These are phyloP conservation scores for Lepidochrysops patricia DNA, from an alignment of 2,888 invertebrate genomes.

Conservation along the genomic window DNA sequence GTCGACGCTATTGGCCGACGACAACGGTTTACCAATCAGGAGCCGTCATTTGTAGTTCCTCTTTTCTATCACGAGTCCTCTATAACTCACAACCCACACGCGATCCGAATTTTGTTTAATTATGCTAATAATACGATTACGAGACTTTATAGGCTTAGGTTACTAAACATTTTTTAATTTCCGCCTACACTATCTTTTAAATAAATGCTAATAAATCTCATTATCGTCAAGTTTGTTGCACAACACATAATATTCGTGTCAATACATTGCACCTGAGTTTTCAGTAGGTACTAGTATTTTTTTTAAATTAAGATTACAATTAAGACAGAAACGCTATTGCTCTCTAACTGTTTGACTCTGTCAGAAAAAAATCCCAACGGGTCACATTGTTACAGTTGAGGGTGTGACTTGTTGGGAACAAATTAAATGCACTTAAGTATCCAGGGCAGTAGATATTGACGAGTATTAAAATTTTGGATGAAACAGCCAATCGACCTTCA, in stretches of 20 bases:
- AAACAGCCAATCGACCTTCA: too few species aligned
- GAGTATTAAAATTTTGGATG: too few species aligned
- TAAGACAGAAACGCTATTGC: too few species aligned
- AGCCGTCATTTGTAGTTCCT: neutral
- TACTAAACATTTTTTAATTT: neutral
- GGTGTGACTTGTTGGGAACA: too few species aligned
- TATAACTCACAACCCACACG: slow-evolving; percentile 1
- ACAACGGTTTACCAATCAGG: neutral
- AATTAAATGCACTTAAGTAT: too few species aligned
- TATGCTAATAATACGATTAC: slow-evolving; percentile 6
- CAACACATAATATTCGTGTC: neutral
- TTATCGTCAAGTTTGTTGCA: neutral
- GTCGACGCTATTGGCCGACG: neutral
- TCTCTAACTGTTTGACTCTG: too few species aligned
- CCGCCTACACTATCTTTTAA: slow-evolving; percentile 1
- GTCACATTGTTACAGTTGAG: too few species aligned
- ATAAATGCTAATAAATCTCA: neutral
- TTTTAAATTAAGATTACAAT: too few species aligned
- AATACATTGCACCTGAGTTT: neutral
- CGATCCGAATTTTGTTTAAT: neutral
- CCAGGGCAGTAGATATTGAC: too few species aligned
- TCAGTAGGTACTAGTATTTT: too few species aligned
- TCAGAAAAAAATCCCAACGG: too few species aligned
- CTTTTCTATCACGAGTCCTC: neutral
- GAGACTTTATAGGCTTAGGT: neutral